phyloP scores from a whole-genome alignment of 2,888 invertebrate species.

The Druceiella hillmani region DNA sequence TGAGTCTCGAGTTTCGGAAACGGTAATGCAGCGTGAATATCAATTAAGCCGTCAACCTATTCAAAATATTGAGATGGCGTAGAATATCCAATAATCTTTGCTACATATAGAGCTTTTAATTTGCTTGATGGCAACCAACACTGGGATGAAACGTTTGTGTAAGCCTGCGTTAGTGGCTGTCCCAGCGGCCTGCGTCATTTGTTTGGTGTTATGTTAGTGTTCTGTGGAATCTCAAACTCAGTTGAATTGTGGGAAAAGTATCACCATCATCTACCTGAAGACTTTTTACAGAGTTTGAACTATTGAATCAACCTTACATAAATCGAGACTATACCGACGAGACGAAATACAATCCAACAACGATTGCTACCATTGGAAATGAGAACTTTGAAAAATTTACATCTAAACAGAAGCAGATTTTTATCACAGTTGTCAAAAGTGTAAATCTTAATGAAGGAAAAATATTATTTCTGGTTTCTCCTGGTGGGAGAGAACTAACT shows the following conservation, averaged over 20 bases:
- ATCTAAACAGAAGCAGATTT: conserved; percentile 21
- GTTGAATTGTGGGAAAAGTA: conserved; percentile 3
- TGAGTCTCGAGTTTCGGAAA: no score
- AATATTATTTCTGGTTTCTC: conserved; percentile 19
- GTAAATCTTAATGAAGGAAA: conserved; percentile 22
- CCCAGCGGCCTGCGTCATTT: conserved; percentile 9
- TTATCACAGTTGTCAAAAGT: no score
- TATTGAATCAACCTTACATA: background rate
- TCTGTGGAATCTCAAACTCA: conserved; percentile 1
- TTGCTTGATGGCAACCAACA: conserved; percentile 29
- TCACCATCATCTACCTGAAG: conserved; percentile 19
- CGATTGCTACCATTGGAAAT: background rate
- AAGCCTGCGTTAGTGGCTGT: conserved; percentile 17
- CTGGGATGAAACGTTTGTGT: conserved; percentile 24
- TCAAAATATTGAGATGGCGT: no score
- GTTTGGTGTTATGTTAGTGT: conserved; percentile 2
- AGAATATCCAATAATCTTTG: conserved; percentile 20
- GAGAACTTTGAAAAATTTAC: conserved; percentile 21
- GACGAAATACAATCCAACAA: background rate
- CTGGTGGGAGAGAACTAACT: conserved; percentile 20
- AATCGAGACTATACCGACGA: background rate
- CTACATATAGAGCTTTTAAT: conserved; percentile 23
- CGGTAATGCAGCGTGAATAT: no score
- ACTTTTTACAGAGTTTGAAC: conserved; percentile 9
- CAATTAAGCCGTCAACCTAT: no score